Evolutionary conservation across 1,140 invertebrate genomes (phyloP).

Genomic region (Zaprionus capensis): DNA sequence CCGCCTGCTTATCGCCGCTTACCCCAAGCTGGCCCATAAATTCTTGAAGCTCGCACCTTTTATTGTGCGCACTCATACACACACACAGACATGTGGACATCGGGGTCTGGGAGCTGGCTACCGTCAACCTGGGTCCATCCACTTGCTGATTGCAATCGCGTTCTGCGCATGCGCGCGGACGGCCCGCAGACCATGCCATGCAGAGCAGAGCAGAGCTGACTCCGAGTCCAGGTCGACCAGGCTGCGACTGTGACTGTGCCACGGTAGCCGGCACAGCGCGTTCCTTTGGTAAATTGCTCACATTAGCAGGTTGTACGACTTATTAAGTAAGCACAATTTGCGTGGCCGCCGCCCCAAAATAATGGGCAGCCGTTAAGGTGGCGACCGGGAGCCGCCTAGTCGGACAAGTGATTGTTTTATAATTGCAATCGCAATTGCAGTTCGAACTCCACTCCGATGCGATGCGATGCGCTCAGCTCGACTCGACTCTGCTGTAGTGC

Average conservation of each 20-base stretch:
- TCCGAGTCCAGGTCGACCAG: not conserved
- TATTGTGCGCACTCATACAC: slow-evolving; percentile 80
- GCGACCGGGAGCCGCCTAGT: slow-evolving; percentile 75
- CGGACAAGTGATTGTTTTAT: slow-evolving; percentile 84
- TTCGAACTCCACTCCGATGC: slow-evolving; percentile 51
- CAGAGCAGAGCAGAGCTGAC: not conserved
- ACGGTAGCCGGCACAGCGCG: slow-evolving; percentile 59
- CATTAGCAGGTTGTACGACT: slow-evolving; percentile 84
- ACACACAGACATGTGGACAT: slow-evolving; percentile 5
- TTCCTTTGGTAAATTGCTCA: slow-evolving; percentile 83
- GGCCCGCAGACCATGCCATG: slow-evolving; percentile 31
- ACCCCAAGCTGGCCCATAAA: slow-evolving; percentile 75
- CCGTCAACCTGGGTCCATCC: slow-evolving; percentile 9
- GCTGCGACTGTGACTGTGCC: not conserved
- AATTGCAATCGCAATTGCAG: slow-evolving; percentile 84
- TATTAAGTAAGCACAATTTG: slow-evolving; percentile 84
- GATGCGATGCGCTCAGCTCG: slow-evolving; percentile 53
- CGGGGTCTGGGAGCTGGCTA: slow-evolving; percentile 8
- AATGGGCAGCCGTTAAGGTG: slow-evolving; percentile 77
- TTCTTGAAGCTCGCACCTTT: slow-evolving; percentile 84
- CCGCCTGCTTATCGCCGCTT: slow-evolving; percentile 57
- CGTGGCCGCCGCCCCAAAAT: slow-evolving; percentile 81
- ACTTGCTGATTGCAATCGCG: slow-evolving; percentile 70
- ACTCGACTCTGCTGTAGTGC: not conserved
- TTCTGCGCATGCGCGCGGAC: slow-evolving; percentile 71